Conservation (phyloP, 2,113 vertebrate species). For the Corvus hawaiiensis region DNA sequence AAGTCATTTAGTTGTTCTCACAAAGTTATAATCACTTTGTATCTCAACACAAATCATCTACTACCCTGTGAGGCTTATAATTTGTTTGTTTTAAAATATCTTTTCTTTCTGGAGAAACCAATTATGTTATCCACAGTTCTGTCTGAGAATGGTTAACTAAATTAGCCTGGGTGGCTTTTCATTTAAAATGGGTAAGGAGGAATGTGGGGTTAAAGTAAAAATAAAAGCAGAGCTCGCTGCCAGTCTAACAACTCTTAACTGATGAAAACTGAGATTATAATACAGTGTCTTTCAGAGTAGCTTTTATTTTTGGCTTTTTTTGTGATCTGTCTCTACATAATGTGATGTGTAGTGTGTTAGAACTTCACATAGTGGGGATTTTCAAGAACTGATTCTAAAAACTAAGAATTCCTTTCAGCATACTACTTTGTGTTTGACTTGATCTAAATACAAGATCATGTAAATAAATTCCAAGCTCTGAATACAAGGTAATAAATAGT, state of each 20-base stretch:
- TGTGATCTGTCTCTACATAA: fast-evolving
- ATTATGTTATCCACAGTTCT: fast-evolving
- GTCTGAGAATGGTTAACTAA: not conserved
- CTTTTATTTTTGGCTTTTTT: not conserved
- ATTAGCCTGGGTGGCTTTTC: not conserved
- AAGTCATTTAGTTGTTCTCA: not conserved
- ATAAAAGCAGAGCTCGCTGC: not conserved
- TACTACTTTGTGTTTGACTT: not conserved
- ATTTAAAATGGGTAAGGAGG: not conserved
- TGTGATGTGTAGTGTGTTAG: not conserved
- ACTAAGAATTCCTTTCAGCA: fast-evolving
- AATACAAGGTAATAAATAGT: not conserved
- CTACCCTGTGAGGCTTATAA: not conserved
- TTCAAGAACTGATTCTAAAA: not conserved
- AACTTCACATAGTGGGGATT: not conserved
- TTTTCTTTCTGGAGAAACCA: not conserved
- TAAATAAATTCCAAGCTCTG: not conserved
- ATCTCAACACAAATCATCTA: not conserved
- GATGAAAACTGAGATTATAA: not conserved
- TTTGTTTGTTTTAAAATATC: not conserved
- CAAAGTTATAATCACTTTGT: not conserved
- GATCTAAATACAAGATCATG: not conserved
- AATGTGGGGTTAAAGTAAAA: not conserved
- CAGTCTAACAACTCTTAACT: not conserved
- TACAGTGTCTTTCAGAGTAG: not conserved